These are phyloP conservation scores for Drosophila vallismaia DNA, from an alignment of 2,888 invertebrate genomes.

Conservation along the genomic window DNA sequence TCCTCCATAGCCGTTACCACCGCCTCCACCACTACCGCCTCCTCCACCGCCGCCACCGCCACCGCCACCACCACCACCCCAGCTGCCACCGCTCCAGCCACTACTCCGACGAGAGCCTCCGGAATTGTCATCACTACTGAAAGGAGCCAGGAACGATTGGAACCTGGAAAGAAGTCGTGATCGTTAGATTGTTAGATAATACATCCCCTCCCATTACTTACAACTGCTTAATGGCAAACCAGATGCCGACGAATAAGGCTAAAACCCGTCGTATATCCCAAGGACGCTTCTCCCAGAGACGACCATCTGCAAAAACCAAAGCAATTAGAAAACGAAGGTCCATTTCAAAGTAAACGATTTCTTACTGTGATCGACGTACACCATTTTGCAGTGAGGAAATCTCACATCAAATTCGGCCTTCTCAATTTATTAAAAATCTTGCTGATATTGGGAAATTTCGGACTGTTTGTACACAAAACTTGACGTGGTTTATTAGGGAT, in stretches of 20 bases:
- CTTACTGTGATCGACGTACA: constrained; percentile 63
- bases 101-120: constrained; percentile 37
- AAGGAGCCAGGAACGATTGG: constrained; percentile 74
- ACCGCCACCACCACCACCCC: constrained; percentile 21
- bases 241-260: constrained; percentile 67
- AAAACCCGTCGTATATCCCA: constrained; percentile 72
- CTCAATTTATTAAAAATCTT: neutral
- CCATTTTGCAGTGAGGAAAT: constrained; percentile 43
- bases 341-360: neutral
- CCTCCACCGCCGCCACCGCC: constrained; percentile 60
- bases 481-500: constrained; percentile 36
- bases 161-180: constrained; percentile 56
- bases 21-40: constrained; percentile 52
- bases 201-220: constrained; percentile 44
- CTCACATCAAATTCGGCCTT: neutral
- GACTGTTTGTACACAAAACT: constrained; percentile 13
- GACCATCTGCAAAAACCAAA: constrained; percentile 64
- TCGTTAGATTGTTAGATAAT: neutral
- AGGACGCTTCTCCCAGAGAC: constrained; percentile 75
- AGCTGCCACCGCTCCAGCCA: constrained; percentile 48
- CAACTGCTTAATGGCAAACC: constrained; percentile 73
- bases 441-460: neutral
- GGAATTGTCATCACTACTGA: constrained; percentile 49
- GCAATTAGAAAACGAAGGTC: neutral
- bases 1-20: constrained; percentile 61